Percentiles rank a stretch among this genome's conserved stretches.
phyloP scores from a whole-genome alignment of 2,113 vertebrate species.

The Heliornis fulica region DNA sequence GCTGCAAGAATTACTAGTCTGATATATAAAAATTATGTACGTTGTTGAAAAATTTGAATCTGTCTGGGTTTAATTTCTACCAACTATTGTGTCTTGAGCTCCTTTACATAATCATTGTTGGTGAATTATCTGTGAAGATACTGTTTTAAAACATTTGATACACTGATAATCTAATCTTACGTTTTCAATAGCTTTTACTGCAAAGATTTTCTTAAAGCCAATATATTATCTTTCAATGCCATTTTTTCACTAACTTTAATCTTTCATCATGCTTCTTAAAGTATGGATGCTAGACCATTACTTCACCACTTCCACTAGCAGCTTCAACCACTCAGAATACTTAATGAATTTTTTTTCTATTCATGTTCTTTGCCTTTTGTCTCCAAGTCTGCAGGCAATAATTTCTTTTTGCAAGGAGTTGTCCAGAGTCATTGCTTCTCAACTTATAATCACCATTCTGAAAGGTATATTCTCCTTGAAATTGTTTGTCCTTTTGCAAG shows the following conservation, averaged over 20 bases:
- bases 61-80: neutral
- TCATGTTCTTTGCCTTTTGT: neutral
- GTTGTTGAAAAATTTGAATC: neutral
- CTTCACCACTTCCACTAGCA: neutral
- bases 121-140: neutral
- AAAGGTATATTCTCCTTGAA: neutral
- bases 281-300: neutral
- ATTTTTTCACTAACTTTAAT: neutral
- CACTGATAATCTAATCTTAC: neutral
- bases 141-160: neutral
- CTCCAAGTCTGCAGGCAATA: neutral
- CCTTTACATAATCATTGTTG: neutral
- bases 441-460: neutral
- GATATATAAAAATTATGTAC: neutral
- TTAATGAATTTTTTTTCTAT: neutral
- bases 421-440: neutral
- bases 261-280: neutral
- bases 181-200: neutral
- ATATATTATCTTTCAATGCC: neutral
- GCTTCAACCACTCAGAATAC: too few species aligned
- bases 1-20: neutral
- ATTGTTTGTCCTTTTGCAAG: neutral
- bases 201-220: neutral
- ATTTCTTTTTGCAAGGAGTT: neutral
- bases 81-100: neutral